Conservation (phyloP, 2,113 vertebrate species). For the Gadus chalcogrammus region DNA sequence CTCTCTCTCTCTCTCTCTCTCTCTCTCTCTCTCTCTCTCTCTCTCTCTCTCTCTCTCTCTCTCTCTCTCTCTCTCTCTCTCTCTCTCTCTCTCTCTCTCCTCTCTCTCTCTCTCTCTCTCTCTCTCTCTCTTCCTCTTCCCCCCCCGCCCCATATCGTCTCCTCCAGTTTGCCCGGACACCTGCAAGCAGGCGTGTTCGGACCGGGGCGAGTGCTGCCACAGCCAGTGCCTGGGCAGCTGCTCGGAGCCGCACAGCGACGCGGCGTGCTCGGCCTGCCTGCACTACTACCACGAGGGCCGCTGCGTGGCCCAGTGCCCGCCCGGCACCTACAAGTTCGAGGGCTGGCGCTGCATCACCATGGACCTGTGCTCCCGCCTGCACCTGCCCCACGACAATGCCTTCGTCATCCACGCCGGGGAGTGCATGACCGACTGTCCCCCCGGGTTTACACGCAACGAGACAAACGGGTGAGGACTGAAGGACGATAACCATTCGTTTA, state of each 20-base stretch:
- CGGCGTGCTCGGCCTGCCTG: conserved; percentile 86
- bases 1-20: too few relatives aligned
- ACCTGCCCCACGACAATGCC: conserved; percentile 74
- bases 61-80: too few relatives aligned
- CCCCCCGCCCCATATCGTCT: conserved; percentile 43
- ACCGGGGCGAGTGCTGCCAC: conserved; percentile 88
- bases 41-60: too few relatives aligned
- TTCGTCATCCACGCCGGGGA: conserved; percentile 93
- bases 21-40: too few relatives aligned
- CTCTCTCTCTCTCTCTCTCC: too few relatives aligned
- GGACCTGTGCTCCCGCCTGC: conserved; percentile 84
- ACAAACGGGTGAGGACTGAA: conserved; percentile 79
- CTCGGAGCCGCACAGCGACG: conserved; percentile 78
- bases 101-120: too few relatives aligned
- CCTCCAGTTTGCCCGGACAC: conserved; percentile 82
- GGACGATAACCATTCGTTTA: neutral
- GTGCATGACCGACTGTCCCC: conserved; percentile 90
- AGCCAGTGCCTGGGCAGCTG: conserved; percentile 92
- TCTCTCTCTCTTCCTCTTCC: neutral
- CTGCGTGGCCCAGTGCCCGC: conserved; percentile 86
- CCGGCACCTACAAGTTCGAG: conserved; percentile 89
- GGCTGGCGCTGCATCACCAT: conserved; percentile 95
- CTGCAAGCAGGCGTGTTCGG: conserved; percentile 86
- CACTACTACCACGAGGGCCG: conserved; percentile 85
- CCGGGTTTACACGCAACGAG: conserved; percentile 89